Evolutionary conservation across 1,140 invertebrate genomes (phyloP).

Genomic region (Trinorchestia longiramus): DNA sequence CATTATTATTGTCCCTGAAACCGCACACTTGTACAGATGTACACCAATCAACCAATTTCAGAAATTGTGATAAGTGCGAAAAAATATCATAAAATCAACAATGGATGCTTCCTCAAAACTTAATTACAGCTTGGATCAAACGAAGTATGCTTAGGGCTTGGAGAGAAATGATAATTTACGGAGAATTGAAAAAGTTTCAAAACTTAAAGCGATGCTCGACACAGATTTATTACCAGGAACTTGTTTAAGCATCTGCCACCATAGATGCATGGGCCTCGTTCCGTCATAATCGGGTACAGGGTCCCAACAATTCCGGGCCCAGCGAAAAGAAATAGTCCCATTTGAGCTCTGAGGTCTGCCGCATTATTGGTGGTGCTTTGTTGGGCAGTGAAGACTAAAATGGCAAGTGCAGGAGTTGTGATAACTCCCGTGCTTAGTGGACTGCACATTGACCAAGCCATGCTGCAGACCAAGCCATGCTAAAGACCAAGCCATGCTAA

Average conservation of each 20-base stretch:
- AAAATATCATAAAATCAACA: not conserved
- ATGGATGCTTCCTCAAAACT: not conserved
- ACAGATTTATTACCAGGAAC: not conserved
- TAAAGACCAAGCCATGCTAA: too few relatives aligned
- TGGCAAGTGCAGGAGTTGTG: not conserved
- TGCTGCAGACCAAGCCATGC: too few relatives aligned
- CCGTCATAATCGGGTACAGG: not conserved
- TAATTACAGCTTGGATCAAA: not conserved
- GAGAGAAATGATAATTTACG: not conserved
- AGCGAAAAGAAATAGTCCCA: not conserved
- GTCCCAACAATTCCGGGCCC: not conserved
- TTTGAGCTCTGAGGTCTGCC: not conserved
- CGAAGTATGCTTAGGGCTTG: not conserved
- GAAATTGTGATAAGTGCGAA: not conserved
- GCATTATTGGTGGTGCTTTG: not conserved
- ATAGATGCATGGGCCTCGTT: not conserved
- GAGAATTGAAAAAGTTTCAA: not conserved
- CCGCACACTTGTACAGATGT: not conserved
- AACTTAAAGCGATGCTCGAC: not conserved
- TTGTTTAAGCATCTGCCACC: not conserved
- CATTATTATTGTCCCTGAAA: not conserved
- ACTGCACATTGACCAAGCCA: too few relatives aligned
- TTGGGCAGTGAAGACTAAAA: not conserved
- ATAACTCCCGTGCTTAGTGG: not conserved
- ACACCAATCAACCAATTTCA: not conserved